Evolutionary conservation across 2,888 invertebrate species (phyloP), one percentile per base, ranked within the genome.

Genomic region (Chloroclystis v-ata): DNA sequence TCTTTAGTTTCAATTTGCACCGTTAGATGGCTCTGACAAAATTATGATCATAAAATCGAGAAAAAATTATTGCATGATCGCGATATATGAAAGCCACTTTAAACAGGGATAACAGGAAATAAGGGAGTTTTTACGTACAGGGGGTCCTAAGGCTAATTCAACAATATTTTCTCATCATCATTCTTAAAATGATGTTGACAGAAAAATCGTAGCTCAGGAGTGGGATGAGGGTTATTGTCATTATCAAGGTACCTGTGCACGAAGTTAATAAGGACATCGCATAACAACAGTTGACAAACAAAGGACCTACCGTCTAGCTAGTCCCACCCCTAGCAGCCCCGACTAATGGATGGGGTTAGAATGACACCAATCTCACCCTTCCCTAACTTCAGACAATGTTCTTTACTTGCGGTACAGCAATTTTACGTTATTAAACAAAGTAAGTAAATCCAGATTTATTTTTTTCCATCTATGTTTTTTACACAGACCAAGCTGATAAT

Each of bases 271-370:
- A 20, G 2, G 20, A 20, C 20, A 20, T 55, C 56, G 33, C 10
- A 20, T 16, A 10, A 33, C 33, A 20, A 33, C 46, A 52, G 59
- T 56, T 57, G 43, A 41, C 54, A 59, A 62, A 69, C 72, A 72
- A 72, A 60, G 53, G 59, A 56, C 55, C 51, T 44, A 16, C 51
- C 53, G 28, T 48, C 35, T 33, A 38, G 16, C 33, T 7, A 52
- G 37, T 43, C 47, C 43, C 53, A 49, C 54, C 56, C 49, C 40
- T 46, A 39, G 54, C 58, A 66, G 66, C 69, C 67, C 65, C 63
- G 57, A 54, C 57, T 64, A 65, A 60, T 60, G 38, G 52, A 47
- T 52, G 59, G 62, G 63, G 62, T 60, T 47, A 57, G 55, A 60
- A 43, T 44, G 52, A 49, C 53, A 45, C 47, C 45, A 33, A 48